Evolutionary conservation across 2,113 vertebrate genomes (phyloP), one percentile per base, ranked within the genome.

Genomic region (Pipra filicauda): DNA sequence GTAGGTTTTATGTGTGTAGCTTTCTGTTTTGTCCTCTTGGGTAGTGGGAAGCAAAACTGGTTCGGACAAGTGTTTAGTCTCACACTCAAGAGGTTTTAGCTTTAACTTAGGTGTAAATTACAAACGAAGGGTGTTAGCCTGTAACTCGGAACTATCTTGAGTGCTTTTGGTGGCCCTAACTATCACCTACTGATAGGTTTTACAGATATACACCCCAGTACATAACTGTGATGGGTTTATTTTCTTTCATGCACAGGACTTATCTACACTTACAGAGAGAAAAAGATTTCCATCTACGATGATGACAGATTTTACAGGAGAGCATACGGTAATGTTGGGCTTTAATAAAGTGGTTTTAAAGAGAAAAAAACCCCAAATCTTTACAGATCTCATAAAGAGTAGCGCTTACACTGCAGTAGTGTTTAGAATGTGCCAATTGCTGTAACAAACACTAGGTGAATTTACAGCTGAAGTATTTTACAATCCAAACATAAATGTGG

Each of bases 131-230:
- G 7, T 35, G 8, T 20, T 26, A 28, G 18, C 37, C 37, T 52
- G 7, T 35, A 35, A 54, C 5, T 54, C 57, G 17, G 12, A 86
- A 5, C 39, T 51, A 11, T 15, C 8, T 7, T 24, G 54, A 77
- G 35, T 0, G 0, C 26, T 64, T 78, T 13, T n/a, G 24, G 5
- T 54, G 8, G 27, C 18, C 4, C 27, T 28, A 66, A 15, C 6
- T 26, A 44, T 30, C 22, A 61, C 17, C 30, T 48, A 4, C 13
- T 19, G 11, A 20, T 11, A 6, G 0, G 4, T 30, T 43, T 39
- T 65, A 39, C 6, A 35, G 18, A 16, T 31, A 11, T 1, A 57
- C 0, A 1, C 3, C 10, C 8, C 9, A 43, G 10, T 16, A 69
- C 0, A 0, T 35, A 8, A 59, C 48, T 44, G 33, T 86, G 2